Conservation (phyloP, 2,888 invertebrate genomes). For the Didymodactylos carnosus region DNA sequence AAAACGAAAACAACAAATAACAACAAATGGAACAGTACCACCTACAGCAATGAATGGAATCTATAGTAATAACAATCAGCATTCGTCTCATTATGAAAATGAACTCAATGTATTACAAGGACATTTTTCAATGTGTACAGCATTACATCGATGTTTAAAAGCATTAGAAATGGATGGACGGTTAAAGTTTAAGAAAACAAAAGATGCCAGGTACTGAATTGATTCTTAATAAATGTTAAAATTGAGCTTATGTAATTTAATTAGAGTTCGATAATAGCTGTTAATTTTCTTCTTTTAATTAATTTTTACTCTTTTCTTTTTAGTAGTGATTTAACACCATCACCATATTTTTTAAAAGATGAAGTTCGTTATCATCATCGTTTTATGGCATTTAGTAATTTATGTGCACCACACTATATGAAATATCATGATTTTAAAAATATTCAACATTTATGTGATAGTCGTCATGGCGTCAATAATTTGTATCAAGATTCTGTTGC, state of each 20-base stretch:
- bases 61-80: neutral
- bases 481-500: neutral
- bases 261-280: too few relatives aligned
- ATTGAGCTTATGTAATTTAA: too few relatives aligned
- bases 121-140: neutral
- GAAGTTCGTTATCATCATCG: conserved; percentile 9
- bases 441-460: neutral
- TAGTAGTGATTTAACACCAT: neutral
- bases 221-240: too few relatives aligned
- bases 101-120: neutral
- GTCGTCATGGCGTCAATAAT: neutral
- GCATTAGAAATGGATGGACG: neutral
- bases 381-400: conserved; percentile 1
- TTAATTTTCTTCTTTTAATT: too few relatives aligned
- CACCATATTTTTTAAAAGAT: conserved; percentile 5
- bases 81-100: too few relatives aligned
- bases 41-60: too few relatives aligned
- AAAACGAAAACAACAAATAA: neutral
- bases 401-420: conserved; percentile 1
- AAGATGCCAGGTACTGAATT: too few relatives aligned
- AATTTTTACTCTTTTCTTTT: too few relatives aligned
- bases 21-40: neutral
- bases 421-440: neutral
- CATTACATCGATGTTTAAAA: neutral
- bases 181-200: neutral